Conservation (phyloP, 2,113 vertebrate genomes). For the Rhabdornis inornatus region DNA sequence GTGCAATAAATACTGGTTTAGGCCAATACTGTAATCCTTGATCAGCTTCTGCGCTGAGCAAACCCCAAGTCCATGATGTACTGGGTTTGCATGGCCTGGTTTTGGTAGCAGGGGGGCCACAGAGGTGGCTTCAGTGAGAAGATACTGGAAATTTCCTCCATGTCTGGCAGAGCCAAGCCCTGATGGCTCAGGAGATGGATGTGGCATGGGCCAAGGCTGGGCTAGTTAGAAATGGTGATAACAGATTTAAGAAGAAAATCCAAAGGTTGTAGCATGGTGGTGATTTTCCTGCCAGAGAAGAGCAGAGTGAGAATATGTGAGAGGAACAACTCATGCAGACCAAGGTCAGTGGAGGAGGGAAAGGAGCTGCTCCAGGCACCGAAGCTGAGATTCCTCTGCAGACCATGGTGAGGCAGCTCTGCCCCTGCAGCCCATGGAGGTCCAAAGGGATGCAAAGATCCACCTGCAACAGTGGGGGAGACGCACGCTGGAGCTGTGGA, state of each 20-base stretch:
- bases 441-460: neutral
- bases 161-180: neutral
- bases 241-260: neutral
- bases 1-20: neutral
- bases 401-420: neutral
- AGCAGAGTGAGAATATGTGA: neutral
- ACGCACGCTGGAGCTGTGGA: neutral
- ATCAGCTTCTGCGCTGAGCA: neutral
- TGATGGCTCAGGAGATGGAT: neutral
- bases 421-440: accelerated
- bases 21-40: neutral
- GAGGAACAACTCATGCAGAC: neutral
- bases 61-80: neutral
- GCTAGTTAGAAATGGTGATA: neutral
- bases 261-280: accelerated
- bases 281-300: neutral
- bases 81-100: neutral
- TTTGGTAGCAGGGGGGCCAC: neutral
- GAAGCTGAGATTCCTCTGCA: neutral
- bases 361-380: neutral
- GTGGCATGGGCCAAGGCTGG: neutral
- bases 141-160: neutral
- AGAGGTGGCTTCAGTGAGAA: neutral
- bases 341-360: neutral
- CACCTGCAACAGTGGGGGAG: neutral